These are phyloP conservation scores for Trichechus manatus DNA, from an alignment of 2,113 vertebrate species.

Conservation along the genomic window DNA sequence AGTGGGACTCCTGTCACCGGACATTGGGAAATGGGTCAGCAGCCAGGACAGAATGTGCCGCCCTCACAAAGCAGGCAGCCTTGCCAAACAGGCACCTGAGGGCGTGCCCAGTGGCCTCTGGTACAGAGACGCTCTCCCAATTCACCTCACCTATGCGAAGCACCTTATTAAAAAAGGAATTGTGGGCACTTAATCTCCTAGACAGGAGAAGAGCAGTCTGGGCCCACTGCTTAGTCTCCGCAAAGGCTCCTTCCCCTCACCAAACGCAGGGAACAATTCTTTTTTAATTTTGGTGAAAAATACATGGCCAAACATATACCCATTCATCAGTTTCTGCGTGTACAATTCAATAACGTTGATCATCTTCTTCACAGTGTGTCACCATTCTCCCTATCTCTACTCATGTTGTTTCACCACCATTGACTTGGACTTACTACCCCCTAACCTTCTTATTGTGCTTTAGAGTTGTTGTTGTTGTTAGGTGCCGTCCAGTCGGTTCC, in stretches of 20 bases:
- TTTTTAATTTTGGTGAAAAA: background rate
- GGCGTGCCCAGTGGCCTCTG: background rate
- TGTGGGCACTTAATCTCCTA: background rate
- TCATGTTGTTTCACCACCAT: too few relatives aligned
- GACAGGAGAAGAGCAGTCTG: background rate
- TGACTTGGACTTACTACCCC: too few relatives aligned
- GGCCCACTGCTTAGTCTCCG: background rate
- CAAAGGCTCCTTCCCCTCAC: background rate
- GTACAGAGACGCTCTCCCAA: background rate
- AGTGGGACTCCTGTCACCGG: conserved; percentile 67
- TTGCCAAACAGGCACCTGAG: background rate
- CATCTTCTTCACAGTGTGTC: too few relatives aligned
- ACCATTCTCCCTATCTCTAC: too few relatives aligned
- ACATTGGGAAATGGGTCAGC: conserved; percentile 67
- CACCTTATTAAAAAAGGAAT: background rate
- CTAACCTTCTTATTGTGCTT: too few relatives aligned
- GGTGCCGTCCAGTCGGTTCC: too few relatives aligned
- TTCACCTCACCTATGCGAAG: background rate
- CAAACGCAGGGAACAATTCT: fast-evolving
- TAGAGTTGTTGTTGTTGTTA: too few relatives aligned
- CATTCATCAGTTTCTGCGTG: background rate
- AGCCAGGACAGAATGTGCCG: conserved; percentile 66
- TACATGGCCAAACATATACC: background rate
- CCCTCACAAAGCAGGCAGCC: background rate
- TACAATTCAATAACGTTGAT: too few relatives aligned